A percentile compares a stretch with the other conserved stretches of the same genome.
Evolutionary conservation across 2,888 invertebrate species (phyloP).

Genomic region (Incurvaria masculella): DNA sequence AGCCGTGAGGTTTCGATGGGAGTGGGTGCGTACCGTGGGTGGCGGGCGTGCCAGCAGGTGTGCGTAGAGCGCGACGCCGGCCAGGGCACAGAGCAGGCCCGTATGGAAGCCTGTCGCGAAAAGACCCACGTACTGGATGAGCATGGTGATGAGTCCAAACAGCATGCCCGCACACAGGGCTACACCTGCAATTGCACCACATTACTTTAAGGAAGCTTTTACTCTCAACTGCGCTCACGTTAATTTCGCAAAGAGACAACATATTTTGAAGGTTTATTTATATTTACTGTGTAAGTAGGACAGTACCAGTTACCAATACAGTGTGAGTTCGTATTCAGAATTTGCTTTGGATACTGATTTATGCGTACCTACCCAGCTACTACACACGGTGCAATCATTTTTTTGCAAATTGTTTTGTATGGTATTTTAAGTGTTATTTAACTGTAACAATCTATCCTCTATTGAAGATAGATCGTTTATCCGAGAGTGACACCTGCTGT

Average conservation of each 20-base stretch:
- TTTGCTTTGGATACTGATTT: too few relatives aligned
- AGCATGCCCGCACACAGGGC: conserved; percentile 70
- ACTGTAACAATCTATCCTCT: too few relatives aligned
- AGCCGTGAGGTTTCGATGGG: too few relatives aligned
- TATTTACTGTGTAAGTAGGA: not conserved
- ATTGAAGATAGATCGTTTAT: too few relatives aligned
- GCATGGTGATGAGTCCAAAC: conserved; percentile 76
- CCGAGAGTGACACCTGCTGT: too few relatives aligned
- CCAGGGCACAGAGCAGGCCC: conserved; percentile 62
- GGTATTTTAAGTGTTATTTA: too few relatives aligned
- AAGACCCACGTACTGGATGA: conserved; percentile 78
- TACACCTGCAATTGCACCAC: conserved; percentile 54
- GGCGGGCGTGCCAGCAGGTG: conserved; percentile 57
- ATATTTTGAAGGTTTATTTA: not conserved
- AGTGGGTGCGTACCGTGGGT: conserved; percentile 57
- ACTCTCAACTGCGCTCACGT: not conserved
- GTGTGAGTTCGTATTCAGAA: too few relatives aligned
- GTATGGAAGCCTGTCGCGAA: conserved; percentile 80
- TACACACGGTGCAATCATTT: not conserved
- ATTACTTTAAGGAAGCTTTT: too few relatives aligned
- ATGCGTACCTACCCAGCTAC: too few relatives aligned
- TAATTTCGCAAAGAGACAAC: conserved; percentile 1
- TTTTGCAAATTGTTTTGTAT: too few relatives aligned
- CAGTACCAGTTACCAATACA: too few relatives aligned
- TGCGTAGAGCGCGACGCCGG: conserved; percentile 56